Percentiles rank a stretch among this genome's conserved stretches.
Conservation (phyloP, 2,888 invertebrate genomes). For the Rotaria socialis region DNA sequence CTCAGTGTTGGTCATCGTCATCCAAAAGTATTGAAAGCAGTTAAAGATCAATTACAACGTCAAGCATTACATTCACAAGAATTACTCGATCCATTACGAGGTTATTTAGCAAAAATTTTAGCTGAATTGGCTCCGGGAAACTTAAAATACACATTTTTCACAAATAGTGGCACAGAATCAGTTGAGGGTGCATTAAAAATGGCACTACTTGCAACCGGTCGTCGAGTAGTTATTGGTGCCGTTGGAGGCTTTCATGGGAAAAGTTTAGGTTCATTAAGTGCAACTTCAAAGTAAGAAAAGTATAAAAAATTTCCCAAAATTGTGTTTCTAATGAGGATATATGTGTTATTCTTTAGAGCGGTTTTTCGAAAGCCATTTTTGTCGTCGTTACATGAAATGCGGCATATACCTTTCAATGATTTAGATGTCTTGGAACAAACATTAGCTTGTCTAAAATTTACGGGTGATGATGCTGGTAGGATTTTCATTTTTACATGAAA, state of each 20-base stretch:
- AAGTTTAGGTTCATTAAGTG: conserved; percentile 10
- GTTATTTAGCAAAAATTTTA: conserved; percentile 10
- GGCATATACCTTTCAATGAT: conserved; percentile 33
- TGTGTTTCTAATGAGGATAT: background rate
- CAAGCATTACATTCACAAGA: conserved; percentile 35
- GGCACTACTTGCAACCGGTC: background rate
- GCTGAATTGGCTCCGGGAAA: background rate
- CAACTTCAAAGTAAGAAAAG: conserved; percentile 22
- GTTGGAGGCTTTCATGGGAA: conserved; percentile 10
- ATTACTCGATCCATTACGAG: conserved; percentile 24
- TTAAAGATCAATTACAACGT: conserved; percentile 13
- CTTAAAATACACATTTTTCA: conserved; percentile 32
- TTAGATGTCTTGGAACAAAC: background rate
- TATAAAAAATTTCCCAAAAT: too few relatives aligned
- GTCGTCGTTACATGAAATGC: background rate
- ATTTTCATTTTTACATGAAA: background rate
- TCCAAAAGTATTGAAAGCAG: conserved; percentile 29
- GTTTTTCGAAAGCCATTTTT: conserved; percentile 30
- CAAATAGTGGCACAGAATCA: conserved; percentile 30
- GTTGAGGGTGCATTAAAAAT: conserved; percentile 35
- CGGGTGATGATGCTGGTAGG: conserved; percentile 22
- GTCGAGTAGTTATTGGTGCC: background rate
- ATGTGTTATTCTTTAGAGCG: background rate
- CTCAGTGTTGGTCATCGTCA: conserved; percentile 27
- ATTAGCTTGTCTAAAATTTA: background rate